Base-by-base conservation (phyloP, 2,888 invertebrate species). In the Lucinisca nassula region DNA sequence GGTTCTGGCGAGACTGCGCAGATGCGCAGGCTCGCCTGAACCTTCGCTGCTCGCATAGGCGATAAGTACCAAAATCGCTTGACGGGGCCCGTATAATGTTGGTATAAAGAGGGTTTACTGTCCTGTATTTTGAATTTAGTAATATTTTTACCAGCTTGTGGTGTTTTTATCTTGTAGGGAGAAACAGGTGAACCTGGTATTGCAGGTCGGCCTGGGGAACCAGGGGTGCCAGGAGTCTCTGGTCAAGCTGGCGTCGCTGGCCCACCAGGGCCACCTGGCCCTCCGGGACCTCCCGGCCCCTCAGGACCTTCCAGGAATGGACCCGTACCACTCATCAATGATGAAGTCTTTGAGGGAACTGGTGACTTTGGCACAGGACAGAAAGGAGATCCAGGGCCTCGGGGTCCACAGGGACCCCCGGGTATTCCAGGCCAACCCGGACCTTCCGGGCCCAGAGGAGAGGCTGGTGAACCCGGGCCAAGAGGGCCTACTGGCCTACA, bases 201-300 rank as follows among this genome's bases (percentile, higher is more conserved):
- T 0, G 90, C 90, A 0, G 94, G 94, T 2, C 55, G 83, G 14
- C 37, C 81, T 24, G 94, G 94, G 30, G 79, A 81, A 4, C 86
- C 82, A n/a, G 94, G 95, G 17, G 74, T 90, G n/a, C 89, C 88
- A 14, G 94, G 94, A 14, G 89, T 91, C 49, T 85, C 90, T 70
- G 94, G 94, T 21, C 84, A 89, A 32, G 78, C 83, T 45, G 91
- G 92, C 21, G 76, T 78, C 12, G 80, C 79, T 6, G 92, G 93
- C 37, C 55, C 78, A 0, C 76, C 67, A 24, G 93, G 93, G 49
- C 55, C 49, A 14, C 85, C 85, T 45, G 93, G 92, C 55, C 79
- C 67, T 4, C 70, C 84, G 73, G 92, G 92, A 35, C 75, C 74
- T 21, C 75, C 73, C 51, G 88, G 88, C 30, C 58, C 45, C 10